Evolutionary conservation across 2,888 invertebrate species (phyloP).

Genomic region (Halocaridina rubra): DNA sequence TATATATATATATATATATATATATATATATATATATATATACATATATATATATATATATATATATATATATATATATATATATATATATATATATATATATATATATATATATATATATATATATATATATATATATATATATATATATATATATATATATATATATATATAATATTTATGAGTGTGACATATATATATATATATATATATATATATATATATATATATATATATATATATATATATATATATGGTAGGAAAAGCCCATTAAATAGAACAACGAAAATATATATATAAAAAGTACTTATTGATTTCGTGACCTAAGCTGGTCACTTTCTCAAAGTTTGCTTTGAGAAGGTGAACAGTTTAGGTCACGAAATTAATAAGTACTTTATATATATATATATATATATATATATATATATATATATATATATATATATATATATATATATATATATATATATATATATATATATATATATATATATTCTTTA

Average conservation of each 20-base stretch:
- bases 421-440: conserved; percentile 14
- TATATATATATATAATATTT: not conserved
- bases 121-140: not conserved
- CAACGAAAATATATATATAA: too few species aligned
- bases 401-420: not conserved
- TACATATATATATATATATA: not conserved
- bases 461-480: conserved; percentile 16
- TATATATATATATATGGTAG: conserved; percentile 12
- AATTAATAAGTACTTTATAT: too few species aligned
- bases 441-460: conserved; percentile 17
- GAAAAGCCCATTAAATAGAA: too few species aligned
- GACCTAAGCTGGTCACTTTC: too few species aligned
- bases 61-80: not conserved
- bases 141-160: not conserved
- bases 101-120: conserved; percentile 1
- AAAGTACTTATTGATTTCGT: too few species aligned
- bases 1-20: not conserved
- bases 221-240: not conserved
- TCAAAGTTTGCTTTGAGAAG: too few species aligned
- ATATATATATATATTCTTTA: conserved; percentile 12
- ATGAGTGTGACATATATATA: not conserved
- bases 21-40: conserved; percentile 1
- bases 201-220: not conserved
- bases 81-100: not conserved
- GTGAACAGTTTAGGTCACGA: too few species aligned